These are phyloP conservation scores for Hyles lineata DNA, from an alignment of 2,888 invertebrate species.

Conservation along the genomic window DNA sequence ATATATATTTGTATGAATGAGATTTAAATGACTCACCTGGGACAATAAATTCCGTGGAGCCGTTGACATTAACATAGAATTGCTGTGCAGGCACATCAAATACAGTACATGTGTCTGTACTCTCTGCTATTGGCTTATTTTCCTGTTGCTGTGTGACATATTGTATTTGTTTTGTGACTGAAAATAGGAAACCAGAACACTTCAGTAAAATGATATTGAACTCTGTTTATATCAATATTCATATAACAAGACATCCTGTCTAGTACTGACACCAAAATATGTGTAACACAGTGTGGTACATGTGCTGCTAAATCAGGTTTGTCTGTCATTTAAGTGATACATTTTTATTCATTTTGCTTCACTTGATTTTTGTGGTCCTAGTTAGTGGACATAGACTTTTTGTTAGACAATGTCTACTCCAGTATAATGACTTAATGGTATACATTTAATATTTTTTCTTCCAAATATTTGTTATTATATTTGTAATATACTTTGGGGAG, in stretches of 20 bases:
- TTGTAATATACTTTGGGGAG: too few relatives aligned
- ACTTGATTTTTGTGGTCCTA: too few relatives aligned
- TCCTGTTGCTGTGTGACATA: constrained; percentile 66
- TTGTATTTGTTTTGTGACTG: constrained; percentile 71
- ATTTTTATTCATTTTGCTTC: too few relatives aligned
- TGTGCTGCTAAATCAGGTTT: too few relatives aligned
- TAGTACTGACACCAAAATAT: neutral
- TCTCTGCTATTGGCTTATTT: constrained; percentile 56
- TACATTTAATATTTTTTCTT: too few relatives aligned
- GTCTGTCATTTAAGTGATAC: too few relatives aligned
- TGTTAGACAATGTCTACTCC: too few relatives aligned
- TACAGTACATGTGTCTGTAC: constrained; percentile 57
- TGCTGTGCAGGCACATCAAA: constrained; percentile 69
- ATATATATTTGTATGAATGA: neutral
- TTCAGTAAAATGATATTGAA: neutral
- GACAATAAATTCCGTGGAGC: constrained; percentile 62
- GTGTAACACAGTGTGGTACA: too few relatives aligned
- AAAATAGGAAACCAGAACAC: constrained; percentile 35
- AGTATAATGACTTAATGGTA: too few relatives aligned
- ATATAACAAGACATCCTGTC: neutral
- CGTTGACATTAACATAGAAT: constrained; percentile 69
- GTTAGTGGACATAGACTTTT: too few relatives aligned
- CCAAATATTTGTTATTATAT: too few relatives aligned
- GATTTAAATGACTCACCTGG: constrained; percentile 50
- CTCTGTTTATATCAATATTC: too few relatives aligned